Base-by-base conservation (phyloP, 2,888 invertebrate genomes). In the Ptilodon capucinus region DNA sequence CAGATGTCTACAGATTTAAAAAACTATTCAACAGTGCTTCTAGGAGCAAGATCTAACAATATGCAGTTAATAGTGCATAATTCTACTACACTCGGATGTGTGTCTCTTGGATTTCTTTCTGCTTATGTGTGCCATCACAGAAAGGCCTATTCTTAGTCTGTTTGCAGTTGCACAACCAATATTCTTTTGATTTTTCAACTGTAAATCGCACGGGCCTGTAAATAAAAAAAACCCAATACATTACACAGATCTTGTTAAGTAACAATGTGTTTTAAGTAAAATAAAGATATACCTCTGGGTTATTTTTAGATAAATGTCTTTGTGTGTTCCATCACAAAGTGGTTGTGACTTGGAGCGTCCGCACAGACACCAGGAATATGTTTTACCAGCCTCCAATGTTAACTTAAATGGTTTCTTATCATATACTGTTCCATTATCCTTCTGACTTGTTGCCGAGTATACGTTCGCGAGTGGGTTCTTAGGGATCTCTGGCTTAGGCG, bases 111-210 rank as follows among this genome's bases (percentile, higher is more conserved):
- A 97, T 92, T 35, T 94, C 93, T 52, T 93, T 92, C 44, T 92
- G 91, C 75, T 96, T 95, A 82, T 99, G 99, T 8, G 97, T 95
- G 8, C 99, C 99, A 90, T 99, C 99, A 87, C 99, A 99, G 81
- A 98, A 99, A 0, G 99, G 99, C 58, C 97, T 92, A 63, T 97
- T 96, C 41, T 93, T 93, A 0, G 98, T 98, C 76, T 98, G 98
- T 84, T 99, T 99, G 79, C 99, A 99, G 79, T 97, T 97, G 80
- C 99, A 99, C n/a, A 99, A 88, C 96, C 97, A 98, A 79, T 98
- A 98, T 14, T 97, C 96, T 68, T 97, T 97, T 0, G 95, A 95
- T 86, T 98, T 95, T 42, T 94, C 94, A 1, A 99, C 98, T 60
- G 92, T 91, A 75, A 99, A 98, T 51, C 92, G 88, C 4, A 98